phyloP scores from a whole-genome alignment of 1,140 invertebrate genomes.

The Drosophila takahashii region DNA sequence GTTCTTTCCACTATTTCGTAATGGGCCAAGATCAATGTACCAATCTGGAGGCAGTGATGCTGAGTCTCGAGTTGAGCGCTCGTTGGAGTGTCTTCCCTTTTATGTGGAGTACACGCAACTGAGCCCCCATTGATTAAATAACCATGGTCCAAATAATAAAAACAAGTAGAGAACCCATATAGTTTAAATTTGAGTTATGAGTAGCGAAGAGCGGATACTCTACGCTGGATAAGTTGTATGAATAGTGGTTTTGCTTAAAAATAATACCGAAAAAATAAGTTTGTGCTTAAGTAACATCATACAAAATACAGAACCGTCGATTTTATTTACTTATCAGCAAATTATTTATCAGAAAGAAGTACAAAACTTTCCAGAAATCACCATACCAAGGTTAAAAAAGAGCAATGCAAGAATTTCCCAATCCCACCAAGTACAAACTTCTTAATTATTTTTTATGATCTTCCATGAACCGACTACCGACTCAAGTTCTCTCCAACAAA shows the following conservation, averaged over 20 bases:
- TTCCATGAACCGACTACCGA: conserved; percentile 65
- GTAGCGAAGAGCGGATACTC: conserved; percentile 20
- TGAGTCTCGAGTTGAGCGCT: conserved; percentile 50
- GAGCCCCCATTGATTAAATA: conserved; percentile 74
- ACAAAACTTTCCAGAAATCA: not conserved
- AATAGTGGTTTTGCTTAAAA: not conserved
- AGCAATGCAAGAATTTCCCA: conserved; percentile 18
- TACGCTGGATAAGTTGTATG: not conserved
- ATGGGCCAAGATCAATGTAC: conserved; percentile 73
- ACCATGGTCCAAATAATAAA: conserved; percentile 46
- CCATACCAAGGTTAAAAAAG: conserved; percentile 3
- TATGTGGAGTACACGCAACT: conserved; percentile 31
- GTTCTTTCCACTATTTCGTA: conserved; percentile 44
- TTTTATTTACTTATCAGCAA: too few relatives aligned
- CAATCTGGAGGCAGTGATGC: conserved; percentile 14
- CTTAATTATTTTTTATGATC: conserved; percentile 80
- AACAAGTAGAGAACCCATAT: conserved; percentile 20
- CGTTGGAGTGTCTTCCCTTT: conserved; percentile 60
- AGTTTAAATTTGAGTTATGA: not conserved
- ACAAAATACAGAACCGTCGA: too few relatives aligned
- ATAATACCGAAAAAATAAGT: too few relatives aligned
- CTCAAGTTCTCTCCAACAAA: conserved; percentile 28
- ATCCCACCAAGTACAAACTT: conserved; percentile 45
- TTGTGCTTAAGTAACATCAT: too few relatives aligned
- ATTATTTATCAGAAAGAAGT: not conserved